phyloP scores from a whole-genome alignment of 2,113 vertebrate species.

The Puma concolor region DNA sequence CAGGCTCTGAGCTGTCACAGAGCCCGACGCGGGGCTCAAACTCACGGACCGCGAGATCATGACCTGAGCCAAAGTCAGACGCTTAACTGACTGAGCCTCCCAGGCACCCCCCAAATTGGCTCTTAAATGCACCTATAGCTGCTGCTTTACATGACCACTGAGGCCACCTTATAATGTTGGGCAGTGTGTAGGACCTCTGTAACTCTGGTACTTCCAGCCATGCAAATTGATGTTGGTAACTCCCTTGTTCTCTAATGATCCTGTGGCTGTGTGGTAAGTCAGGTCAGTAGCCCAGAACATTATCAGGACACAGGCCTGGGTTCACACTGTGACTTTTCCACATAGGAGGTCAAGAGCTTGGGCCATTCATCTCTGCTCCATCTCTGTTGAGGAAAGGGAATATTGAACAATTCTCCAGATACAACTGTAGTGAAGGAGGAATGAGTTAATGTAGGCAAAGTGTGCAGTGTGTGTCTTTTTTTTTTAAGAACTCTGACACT shows the following conservation, averaged over 20 bases:
- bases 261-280: neutral
- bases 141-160: neutral
- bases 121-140: neutral
- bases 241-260: neutral
- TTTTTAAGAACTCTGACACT: neutral
- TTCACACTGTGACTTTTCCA: neutral
- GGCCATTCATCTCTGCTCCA: neutral
- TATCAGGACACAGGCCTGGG: neutral
- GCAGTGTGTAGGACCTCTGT: neutral
- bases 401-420: neutral
- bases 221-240: rapidly evolving
- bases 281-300: neutral
- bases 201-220: neutral
- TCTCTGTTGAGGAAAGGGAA: neutral
- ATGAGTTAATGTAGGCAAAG: neutral
- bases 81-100: too few relatives aligned
- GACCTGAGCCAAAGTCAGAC: too few relatives aligned
- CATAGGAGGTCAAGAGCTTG: neutral
- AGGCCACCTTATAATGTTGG: neutral
- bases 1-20: too few relatives aligned
- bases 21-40: too few relatives aligned
- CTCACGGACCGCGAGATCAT: too few relatives aligned
- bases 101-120: too few relatives aligned
- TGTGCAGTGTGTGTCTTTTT: neutral
- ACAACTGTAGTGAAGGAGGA: neutral